Conservation (phyloP, 2,113 vertebrate genomes). For the Lynx canadensis region DNA sequence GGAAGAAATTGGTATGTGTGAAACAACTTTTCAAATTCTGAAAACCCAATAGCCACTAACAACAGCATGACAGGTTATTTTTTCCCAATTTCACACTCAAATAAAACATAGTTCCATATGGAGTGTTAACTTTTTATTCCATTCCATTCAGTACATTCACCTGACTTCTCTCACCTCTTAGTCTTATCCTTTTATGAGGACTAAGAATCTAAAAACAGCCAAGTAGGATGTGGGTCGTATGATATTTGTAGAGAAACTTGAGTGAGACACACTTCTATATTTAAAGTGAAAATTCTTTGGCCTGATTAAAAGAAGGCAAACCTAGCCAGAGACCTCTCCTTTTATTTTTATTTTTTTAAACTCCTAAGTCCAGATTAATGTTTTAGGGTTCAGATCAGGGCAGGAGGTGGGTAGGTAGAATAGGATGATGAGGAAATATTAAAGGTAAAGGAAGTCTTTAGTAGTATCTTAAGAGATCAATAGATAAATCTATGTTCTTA, state of each 20-base stretch:
- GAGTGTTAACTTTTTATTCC: conserved; percentile 56
- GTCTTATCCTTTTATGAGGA: background rate
- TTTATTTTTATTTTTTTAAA: background rate
- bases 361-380: background rate
- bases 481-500: background rate
- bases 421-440: background rate
- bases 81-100: conserved; percentile 38
- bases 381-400: background rate
- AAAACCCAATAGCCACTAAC: background rate
- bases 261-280: conserved; percentile 66
- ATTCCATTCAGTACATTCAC: conserved; percentile 63
- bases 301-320: conserved; percentile 62
- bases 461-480: conserved; percentile 35
- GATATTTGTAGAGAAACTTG: conserved; percentile 49
- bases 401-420: background rate
- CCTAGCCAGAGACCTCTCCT: conserved; percentile 12
- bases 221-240: background rate
- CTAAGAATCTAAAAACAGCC: conserved; percentile 62
- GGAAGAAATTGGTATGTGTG: background rate
- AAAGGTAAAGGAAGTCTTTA: background rate
- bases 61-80: conserved; percentile 49
- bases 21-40: conserved; percentile 55
- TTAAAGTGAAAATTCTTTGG: conserved; percentile 70
- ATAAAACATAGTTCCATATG: conserved; percentile 1
- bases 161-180: conserved; percentile 56